Conservation (phyloP, 2,797 vertebrate genomes). For the Channallabes apus region DNA sequence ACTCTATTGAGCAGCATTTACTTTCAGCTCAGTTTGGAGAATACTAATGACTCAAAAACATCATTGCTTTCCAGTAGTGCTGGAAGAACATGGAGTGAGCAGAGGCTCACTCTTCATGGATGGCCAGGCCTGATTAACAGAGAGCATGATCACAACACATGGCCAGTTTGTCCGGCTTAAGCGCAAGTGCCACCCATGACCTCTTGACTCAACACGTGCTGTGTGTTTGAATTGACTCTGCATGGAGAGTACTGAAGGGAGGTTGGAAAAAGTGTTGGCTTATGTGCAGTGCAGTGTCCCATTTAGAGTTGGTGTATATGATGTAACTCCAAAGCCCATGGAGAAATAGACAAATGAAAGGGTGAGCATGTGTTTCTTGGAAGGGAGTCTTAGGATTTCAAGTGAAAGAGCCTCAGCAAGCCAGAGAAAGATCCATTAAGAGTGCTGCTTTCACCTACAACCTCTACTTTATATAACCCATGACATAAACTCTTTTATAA, state of each 20-base stretch:
- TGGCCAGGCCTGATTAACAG: conserved; percentile 71
- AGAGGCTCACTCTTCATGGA: conserved; percentile 69
- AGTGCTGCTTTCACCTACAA: conserved; percentile 28
- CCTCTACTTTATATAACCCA: conserved; percentile 41
- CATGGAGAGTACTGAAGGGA: conserved; percentile 1
- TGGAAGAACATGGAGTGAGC: conserved; percentile 64
- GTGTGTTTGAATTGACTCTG: conserved; percentile 36
- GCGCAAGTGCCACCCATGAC: conserved; percentile 61
- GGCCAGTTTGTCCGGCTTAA: conserved; percentile 66
- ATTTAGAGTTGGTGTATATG: conserved; percentile 52
- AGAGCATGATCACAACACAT: conserved; percentile 67
- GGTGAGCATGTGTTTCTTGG: conserved; percentile 20
- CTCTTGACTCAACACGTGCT: conserved; percentile 54
- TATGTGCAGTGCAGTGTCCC: conserved; percentile 37
- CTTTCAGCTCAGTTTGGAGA: conserved; percentile 63
- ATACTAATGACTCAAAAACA: conserved; percentile 79
- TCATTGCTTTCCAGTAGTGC: conserved; percentile 73
- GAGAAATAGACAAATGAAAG: conserved; percentile 53
- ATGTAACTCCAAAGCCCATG: conserved; percentile 52
- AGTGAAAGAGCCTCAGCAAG: conserved; percentile 38
- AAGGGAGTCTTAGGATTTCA: conserved; percentile 36
- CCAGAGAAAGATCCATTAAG: conserved; percentile 42
- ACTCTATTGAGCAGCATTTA: conserved; percentile 70
- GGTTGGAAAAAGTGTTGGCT: conserved; percentile 37
- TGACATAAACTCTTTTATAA: no score